Evolutionary conservation across 53 echinoderm and acorn worm genomes (phyloP).

Genomic region (Antedon mediterranea): DNA sequence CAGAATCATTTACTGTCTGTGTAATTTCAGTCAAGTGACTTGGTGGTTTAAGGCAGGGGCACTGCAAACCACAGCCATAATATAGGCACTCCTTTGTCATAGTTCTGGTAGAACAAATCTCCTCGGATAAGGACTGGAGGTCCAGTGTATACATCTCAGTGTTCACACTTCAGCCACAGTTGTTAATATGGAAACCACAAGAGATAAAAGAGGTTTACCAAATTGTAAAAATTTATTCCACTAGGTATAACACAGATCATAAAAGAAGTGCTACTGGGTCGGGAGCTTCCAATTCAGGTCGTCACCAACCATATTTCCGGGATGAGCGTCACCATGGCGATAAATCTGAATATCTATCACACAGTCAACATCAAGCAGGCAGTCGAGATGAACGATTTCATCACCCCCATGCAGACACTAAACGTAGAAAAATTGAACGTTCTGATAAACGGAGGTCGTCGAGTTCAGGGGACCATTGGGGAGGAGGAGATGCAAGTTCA

Average conservation of each 20-base stretch:
- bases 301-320: slow-evolving; percentile 25
- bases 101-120: too few species aligned
- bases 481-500: not conserved
- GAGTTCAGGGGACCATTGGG: slow-evolving; percentile 7
- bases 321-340: slow-evolving; percentile 33
- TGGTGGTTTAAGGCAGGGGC: too few species aligned
- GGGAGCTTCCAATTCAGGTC: slow-evolving; percentile 32
- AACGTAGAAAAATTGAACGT: slow-evolving; percentile 43
- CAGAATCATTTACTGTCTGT: too few species aligned
- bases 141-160: too few species aligned
- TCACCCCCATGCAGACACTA: slow-evolving; percentile 52
- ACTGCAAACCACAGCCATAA: too few species aligned
- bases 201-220: too few species aligned
- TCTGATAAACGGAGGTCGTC: slow-evolving; percentile 3
- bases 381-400: slow-evolving; percentile 50
- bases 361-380: slow-evolving; percentile 44
- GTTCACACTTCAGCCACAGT: too few species aligned
- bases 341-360: slow-evolving; percentile 26
- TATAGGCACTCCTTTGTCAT: too few species aligned
- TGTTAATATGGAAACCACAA: too few species aligned
- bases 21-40: too few species aligned
- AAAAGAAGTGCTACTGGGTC: slow-evolving; percentile 28
- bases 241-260: slow-evolving; percentile 49
- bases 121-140: too few species aligned
- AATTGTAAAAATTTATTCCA: not conserved